These are phyloP conservation scores for Chrysomela aeneicollis DNA, from an alignment of 2,888 invertebrate genomes.

Conservation along the genomic window DNA sequence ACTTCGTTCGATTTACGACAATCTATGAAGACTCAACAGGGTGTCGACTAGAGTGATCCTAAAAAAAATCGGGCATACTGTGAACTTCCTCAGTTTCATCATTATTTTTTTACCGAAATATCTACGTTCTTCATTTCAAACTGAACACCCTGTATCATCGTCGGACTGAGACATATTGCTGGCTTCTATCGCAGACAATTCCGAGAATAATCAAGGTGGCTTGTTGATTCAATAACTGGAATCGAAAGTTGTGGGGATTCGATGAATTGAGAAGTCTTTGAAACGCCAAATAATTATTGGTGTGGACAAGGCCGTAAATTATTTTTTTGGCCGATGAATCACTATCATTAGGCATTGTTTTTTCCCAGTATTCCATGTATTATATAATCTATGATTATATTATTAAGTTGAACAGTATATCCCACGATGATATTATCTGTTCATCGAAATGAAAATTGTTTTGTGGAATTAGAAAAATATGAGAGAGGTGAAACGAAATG, in stretches of 20 bases:
- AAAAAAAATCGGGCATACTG: too few relatives aligned
- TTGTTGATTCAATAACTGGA: constrained; percentile 28
- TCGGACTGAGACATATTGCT: constrained; percentile 34
- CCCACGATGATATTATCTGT: not conserved
- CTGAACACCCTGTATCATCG: constrained; percentile 6
- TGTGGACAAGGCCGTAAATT: constrained; percentile 27
- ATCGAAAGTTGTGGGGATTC: constrained; percentile 44
- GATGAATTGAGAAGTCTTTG: constrained; percentile 38
- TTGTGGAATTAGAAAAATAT: too few relatives aligned
- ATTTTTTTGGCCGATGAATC: constrained; percentile 16
- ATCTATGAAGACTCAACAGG: too few relatives aligned
- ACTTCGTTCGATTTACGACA: too few relatives aligned
- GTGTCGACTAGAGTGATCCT: too few relatives aligned
- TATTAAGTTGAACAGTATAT: not conserved
- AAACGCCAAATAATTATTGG: constrained; percentile 34
- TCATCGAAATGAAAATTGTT: not conserved
- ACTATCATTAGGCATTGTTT: constrained; percentile 23
- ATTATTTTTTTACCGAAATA: not conserved
- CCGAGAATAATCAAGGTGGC: constrained; percentile 39
- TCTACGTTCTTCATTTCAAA: not conserved
- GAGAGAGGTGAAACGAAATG: too few relatives aligned
- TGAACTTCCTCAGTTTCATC: not conserved
- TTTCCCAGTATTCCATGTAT: constrained; percentile 17
- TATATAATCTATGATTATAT: not conserved
- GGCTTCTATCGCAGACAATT: constrained; percentile 39